These are phyloP conservation scores for Epizoanthus fatuus DNA, from an alignment of 92 coral and sea anemone species.

Conservation along the genomic window DNA sequence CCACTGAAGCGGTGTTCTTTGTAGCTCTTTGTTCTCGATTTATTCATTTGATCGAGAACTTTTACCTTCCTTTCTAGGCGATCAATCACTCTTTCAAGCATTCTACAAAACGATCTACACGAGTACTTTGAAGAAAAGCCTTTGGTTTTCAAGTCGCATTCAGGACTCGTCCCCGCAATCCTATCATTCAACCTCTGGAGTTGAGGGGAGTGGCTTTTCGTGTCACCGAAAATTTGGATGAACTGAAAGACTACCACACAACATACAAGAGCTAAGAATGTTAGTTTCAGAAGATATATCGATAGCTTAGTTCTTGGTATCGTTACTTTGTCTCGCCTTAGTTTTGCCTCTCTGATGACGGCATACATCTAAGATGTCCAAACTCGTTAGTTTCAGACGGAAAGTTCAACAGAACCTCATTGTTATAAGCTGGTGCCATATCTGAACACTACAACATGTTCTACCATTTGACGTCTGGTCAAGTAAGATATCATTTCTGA, in stretches of 20 bases:
- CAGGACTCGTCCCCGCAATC: too few relatives aligned
- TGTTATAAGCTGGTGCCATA: too few relatives aligned
- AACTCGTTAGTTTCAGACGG: not conserved
- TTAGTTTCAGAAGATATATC: not conserved
- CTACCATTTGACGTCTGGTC: too few relatives aligned
- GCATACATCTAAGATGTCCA: not conserved
- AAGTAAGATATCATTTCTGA: too few relatives aligned
- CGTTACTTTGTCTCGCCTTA: not conserved
- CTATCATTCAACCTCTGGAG: not conserved
- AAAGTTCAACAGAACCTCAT: not conserved
- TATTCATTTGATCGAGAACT: not conserved
- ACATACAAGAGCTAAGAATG: not conserved
- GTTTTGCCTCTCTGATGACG: not conserved
- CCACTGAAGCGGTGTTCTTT: too few relatives aligned
- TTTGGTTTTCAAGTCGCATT: conserved; percentile 6
- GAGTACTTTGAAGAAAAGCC: not conserved
- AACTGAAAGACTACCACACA: conserved; percentile 2
- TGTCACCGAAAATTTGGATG: not conserved
- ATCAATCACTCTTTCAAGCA: not conserved
- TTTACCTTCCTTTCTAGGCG: not conserved
- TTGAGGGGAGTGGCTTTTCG: not conserved
- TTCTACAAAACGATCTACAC: conserved; percentile 9
- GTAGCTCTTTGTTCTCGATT: too few relatives aligned
- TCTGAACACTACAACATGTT: too few relatives aligned
- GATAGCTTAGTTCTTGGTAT: not conserved